These are phyloP conservation scores for Phalacrocorax aristotelis DNA, from an alignment of 2,113 vertebrate species.

Conservation along the genomic window DNA sequence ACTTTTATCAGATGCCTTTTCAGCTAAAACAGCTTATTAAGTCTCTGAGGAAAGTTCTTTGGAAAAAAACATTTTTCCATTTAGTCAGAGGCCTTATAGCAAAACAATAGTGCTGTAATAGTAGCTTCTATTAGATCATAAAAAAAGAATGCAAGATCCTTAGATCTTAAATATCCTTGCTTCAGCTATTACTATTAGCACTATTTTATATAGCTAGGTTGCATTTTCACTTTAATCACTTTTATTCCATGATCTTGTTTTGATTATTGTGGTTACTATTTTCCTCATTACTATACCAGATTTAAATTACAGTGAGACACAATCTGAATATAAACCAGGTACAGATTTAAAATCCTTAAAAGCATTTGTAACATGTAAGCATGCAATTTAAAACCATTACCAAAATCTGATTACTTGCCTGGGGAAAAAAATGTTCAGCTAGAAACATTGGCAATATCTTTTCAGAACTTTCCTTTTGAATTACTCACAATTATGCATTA, in stretches of 20 bases:
- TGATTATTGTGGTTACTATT: conserved; percentile 58
- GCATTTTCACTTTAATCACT: conserved; percentile 61
- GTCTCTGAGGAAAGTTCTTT: conserved; percentile 17
- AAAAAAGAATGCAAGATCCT: conserved; percentile 61
- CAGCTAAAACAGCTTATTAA: conserved; percentile 49
- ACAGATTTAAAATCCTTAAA: conserved; percentile 35
- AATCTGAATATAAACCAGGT: conserved; percentile 60
- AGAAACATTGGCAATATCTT: neutral
- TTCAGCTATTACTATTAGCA: conserved; percentile 59
- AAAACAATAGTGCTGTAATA: conserved; percentile 64
- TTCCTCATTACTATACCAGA: conserved; percentile 44
- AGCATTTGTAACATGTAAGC: conserved; percentile 44
- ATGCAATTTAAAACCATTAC: conserved; percentile 48
- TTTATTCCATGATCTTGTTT: conserved; percentile 62
- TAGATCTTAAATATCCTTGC: conserved; percentile 60
- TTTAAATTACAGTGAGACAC: conserved; percentile 57
- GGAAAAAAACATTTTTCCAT: conserved; percentile 51
- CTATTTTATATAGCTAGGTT: conserved; percentile 46
- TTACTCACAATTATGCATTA: neutral
- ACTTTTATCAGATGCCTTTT: conserved; percentile 62
- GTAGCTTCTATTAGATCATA: conserved; percentile 66
- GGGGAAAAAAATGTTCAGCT: neutral
- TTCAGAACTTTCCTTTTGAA: conserved; percentile 11
- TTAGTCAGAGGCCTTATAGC: conserved; percentile 48
- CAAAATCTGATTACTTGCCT: conserved; percentile 59